phyloP scores from a whole-genome alignment of 2,797 vertebrate species.

The Nannoperca australis region DNA sequence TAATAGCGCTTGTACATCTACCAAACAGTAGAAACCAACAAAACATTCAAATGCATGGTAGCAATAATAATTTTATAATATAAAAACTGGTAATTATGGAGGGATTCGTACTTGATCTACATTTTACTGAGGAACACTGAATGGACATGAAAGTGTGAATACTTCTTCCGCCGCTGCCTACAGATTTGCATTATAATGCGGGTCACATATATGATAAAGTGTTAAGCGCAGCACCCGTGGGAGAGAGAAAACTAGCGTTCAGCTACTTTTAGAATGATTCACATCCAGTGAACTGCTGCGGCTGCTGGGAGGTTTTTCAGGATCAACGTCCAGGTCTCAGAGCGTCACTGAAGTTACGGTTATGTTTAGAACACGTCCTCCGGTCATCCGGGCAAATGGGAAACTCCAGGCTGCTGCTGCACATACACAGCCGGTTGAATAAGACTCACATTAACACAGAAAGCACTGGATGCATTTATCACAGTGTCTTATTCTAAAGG shows the following conservation, averaged over 20 bases:
- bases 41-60: too few relatives aligned
- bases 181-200: neutral
- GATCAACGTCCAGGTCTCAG: conserved; percentile 18
- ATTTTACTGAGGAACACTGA: too few relatives aligned
- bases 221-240: conserved; percentile 32
- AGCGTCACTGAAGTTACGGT: neutral
- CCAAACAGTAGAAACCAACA: too few relatives aligned
- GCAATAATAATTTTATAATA: too few relatives aligned
- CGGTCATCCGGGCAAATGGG: conserved; percentile 24
- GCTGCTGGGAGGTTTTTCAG: conserved; percentile 23
- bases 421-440: conserved; percentile 22
- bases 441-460: neutral
- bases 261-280: conserved; percentile 41
- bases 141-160: neutral
- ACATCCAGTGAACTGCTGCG: conserved; percentile 19
- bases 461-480: neutral
- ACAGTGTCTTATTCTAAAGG: neutral
- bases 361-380: conserved; percentile 47
- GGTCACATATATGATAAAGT: neutral
- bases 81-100: too few relatives aligned
- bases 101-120: too few relatives aligned
- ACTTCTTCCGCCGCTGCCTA: neutral
- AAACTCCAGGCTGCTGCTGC: neutral
- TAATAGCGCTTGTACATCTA: too few relatives aligned
- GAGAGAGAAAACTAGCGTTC: conserved; percentile 22